A percentile compares a stretch with the other conserved stretches of the same genome.
phyloP scores from a whole-genome alignment of 2,113 vertebrate genomes.

The Glareola pratincola region DNA sequence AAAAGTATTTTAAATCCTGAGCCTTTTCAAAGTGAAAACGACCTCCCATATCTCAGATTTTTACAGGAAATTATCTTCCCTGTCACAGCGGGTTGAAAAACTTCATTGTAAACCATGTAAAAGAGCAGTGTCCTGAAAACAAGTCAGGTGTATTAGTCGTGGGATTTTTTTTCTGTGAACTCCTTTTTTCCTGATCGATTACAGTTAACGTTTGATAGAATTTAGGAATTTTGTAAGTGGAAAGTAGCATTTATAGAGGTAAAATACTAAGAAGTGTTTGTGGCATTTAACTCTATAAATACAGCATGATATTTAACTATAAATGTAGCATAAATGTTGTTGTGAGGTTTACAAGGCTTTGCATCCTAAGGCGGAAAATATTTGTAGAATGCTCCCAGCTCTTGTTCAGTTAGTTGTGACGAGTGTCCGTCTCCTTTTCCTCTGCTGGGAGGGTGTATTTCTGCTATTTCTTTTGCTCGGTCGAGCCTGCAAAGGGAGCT shows the following conservation, averaged over 20 bases:
- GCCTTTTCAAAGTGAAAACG: neutral
- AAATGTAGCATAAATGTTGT: neutral
- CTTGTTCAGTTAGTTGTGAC: neutral
- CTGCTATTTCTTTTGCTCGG: neutral
- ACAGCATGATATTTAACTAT: neutral
- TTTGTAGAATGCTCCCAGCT: neutral
- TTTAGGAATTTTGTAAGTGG: neutral
- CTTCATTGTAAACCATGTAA: neutral
- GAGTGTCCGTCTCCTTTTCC: neutral
- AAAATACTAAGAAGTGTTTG: neutral
- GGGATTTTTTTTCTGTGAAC: neutral
- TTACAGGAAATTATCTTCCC: neutral
- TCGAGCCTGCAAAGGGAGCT: neutral
- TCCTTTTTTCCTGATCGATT: neutral
- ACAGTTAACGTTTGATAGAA: neutral
- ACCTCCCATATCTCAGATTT: neutral
- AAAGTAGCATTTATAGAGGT: neutral
- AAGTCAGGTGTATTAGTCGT: neutral
- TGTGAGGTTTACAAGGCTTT: neutral
- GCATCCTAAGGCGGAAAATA: neutral
- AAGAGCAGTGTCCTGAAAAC: neutral
- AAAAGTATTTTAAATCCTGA: neutral
- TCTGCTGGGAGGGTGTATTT: neutral
- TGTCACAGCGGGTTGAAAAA: neutral
- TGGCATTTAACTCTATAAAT: neutral